Evolutionary conservation across 2,797 vertebrate genomes (phyloP), one percentile per base, ranked within the genome.

Genomic region (Cygnus olor): DNA sequence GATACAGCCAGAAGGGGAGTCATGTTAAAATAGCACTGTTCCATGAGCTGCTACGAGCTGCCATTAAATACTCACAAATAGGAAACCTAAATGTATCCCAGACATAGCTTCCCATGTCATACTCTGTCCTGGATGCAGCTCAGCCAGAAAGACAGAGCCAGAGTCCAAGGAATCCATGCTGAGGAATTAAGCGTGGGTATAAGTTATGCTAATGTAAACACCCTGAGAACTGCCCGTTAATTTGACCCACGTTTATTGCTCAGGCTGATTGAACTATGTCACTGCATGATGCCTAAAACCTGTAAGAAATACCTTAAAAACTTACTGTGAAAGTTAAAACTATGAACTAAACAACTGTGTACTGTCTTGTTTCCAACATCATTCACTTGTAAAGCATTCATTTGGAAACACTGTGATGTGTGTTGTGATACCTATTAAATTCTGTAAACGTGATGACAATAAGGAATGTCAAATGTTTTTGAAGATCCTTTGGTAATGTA

Each of bases 401-500:
- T 96, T 93, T 96, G 85, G 94, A 85, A 84, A 70, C 73, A 70
- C 71, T 81, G 77, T 82, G 90, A 95, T 95, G 80, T 86, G 51
- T 91, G 73, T 90, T 94, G 78, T 89, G 95, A 94, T 97, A 96
- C 73, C 65, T 93, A 47, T 80, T 97, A 94, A 73, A 95, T 93
- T 94, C 93, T 89, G 83, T 94, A 94, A 96, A 80, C 16, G 18
- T 96, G 80, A 76, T 88, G 83, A 89, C 77, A 96, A 80, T 95
- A 96, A 90, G 87, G 71, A 97, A 93, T 80, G 64, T 90, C 93
- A 97, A 93, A 84, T 90, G 88, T 82, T 90, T 92, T 93, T 95
- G 80, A 94, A 94, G 80, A 87, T 34, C 64, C 42, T 94, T 97
- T 93, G 85, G 65, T 95, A 95, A 93, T 93, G 87, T 97, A 77